Evolutionary conservation across 2,113 vertebrate species (phyloP).

Genomic region (Scartelaos histophorus): DNA sequence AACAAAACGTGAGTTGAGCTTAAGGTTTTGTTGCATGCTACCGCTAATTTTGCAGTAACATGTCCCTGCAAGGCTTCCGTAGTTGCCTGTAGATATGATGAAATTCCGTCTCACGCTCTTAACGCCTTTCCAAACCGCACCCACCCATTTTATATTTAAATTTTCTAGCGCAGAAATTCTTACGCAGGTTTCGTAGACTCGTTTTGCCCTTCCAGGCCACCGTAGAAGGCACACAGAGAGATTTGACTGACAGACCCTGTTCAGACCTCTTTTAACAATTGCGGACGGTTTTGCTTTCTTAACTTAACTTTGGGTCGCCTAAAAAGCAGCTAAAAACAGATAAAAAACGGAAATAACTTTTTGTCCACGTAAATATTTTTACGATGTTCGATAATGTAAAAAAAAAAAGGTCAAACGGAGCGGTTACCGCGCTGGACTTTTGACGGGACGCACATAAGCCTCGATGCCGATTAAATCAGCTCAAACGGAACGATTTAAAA

Average conservation of each 20-base stretch:
- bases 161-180: background rate
- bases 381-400: slow-evolving; percentile 72
- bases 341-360: slow-evolving; percentile 63
- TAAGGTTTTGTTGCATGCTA: background rate
- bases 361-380: slow-evolving; percentile 52
- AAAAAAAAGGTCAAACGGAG: too few relatives aligned
- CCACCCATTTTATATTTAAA: background rate
- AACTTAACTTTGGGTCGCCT: background rate
- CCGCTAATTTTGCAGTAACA: background rate
- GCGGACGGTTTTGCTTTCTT: slow-evolving; percentile 37
- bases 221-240: slow-evolving; percentile 72
- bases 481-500: slow-evolving; percentile 70
- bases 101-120: background rate
- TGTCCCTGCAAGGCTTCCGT: slow-evolving; percentile 7
- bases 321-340: slow-evolving; percentile 4
- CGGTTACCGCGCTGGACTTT: slow-evolving; percentile 65
- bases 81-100: background rate
- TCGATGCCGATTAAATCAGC: slow-evolving; percentile 50
- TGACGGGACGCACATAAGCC: slow-evolving; percentile 53
- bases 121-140: background rate
- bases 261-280: slow-evolving; percentile 45
- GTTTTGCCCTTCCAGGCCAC: slow-evolving; percentile 8
- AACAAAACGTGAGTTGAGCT: background rate
- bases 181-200: background rate
- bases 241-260: slow-evolving; percentile 56